Evolutionary conservation across 2,888 invertebrate genomes (phyloP), one percentile per base, ranked within the genome.

Genomic region (Marasmarcha lunaedactyla): DNA sequence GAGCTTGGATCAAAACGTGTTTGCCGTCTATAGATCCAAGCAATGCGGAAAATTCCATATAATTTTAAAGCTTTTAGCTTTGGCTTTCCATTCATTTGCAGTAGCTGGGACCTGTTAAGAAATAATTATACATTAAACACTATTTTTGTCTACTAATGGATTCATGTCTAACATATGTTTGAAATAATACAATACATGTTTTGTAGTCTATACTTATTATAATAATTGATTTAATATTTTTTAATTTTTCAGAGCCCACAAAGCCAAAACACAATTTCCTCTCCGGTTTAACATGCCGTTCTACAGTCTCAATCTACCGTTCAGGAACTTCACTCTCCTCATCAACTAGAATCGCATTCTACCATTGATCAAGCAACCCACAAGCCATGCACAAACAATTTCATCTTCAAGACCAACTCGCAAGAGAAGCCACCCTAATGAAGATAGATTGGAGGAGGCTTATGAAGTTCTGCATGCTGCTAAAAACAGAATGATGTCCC

Each of bases 381-480:
- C 38, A 38, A 47, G 5, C 35, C 25, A 40, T 36, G 39, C 39
- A 39, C 44, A 40, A 42, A 38, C 42, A 38, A 43, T 41, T 37
- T 41, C 48, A 43, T 37, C 41, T 41, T 44, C 45, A 33, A 42
- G 38, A 44, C 35, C 45, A 45, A 42, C 43, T 43, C 42, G 42
- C 7, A 48, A 42, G 42, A 33, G 37, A 27, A 42, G 39, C 35
- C 35, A 40, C 39, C 30, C 30, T 11, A 30, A 30, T 30, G 45
- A 45, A 38, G 42, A 36, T 40, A 38, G 20, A 20, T 30, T 43
- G 40, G 37, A 45, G 36, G 41, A 41, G 41, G 42, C 43, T 40
- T 45, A 42, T 45, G 42, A 46, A 45, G 39, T 48, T 45, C 1
- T 48, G 46, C 41, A 44, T 42, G 39, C 33, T 44, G 45, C 45